Evolutionary conservation across 2,113 vertebrate species (phyloP), one percentile per base, ranked within the genome.

Genomic region (Corythornis cristatus): DNA sequence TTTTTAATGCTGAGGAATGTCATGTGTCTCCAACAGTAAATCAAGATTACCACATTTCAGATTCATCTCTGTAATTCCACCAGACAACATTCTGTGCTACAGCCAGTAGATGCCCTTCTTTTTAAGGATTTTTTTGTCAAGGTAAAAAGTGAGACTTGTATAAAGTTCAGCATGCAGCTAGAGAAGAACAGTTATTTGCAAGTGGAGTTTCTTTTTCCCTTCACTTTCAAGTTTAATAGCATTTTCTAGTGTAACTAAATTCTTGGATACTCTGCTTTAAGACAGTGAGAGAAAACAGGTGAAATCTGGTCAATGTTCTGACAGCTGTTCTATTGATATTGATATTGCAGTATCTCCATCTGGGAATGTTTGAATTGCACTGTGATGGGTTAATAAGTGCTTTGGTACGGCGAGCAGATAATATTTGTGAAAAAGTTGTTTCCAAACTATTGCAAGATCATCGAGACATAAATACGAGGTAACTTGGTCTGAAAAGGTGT

Each of bases 331-430:
- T 48, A 37, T 48, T 86, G 88, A 73, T 48, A 37, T 48, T 86
- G 88, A 73, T 80, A 8, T 74, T 96, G 60, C 76, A 99, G 99
- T 96, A 93, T 40, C 35, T 98, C 50, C 98, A 72, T 57, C 95
- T 99, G 56, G 98, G 99, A 85, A 98, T 99, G 98, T 99, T 99
- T 95, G 98, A 99, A 91, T 87, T 99, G 40, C 98, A 97, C 68
- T 98, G 98, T 89, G 98, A 98, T 45, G 97, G 98, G 72, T 95
- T 99, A 72, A 97, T 99, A 86, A 92, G 94, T 28, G 89, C 98
- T 61, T 95, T 99, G 79, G 96, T 97, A 54, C 98, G 98, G 86
- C 96, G 97, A 71, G 98, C 98, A 23, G 97, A 98, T 23, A 48
- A 91, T 29, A 96, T 99, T 61, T 95, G 96, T 95, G 95, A 98